Evolutionary conservation across 2,797 vertebrate genomes (phyloP).

Genomic region (Takifugu ocellatus): DNA sequence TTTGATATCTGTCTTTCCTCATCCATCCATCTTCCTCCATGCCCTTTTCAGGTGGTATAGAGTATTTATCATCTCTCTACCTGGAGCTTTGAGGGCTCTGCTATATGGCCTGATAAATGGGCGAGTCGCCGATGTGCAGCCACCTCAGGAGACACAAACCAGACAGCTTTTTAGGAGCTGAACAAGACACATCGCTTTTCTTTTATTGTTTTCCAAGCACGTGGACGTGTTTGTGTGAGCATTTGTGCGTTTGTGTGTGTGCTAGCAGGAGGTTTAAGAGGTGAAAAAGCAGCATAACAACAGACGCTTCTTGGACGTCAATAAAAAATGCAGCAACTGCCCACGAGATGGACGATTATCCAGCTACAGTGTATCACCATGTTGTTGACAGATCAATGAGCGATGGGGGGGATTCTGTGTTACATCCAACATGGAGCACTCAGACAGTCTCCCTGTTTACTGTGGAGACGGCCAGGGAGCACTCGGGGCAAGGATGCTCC

Average conservation of each 20-base stretch:
- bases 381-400: constrained; percentile 74
- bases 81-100: constrained; percentile 66
- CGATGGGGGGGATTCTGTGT: constrained; percentile 68
- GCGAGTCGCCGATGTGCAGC: constrained; percentile 71
- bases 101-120: constrained; percentile 72
- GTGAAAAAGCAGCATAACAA: constrained; percentile 34
- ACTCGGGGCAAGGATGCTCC: constrained; percentile 66
- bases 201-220: constrained; percentile 77
- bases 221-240: constrained; percentile 43
- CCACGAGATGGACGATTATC: constrained; percentile 66
- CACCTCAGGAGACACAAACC: constrained; percentile 75
- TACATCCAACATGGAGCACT: constrained; percentile 70
- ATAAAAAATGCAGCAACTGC: constrained; percentile 59
- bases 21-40: constrained; percentile 46
- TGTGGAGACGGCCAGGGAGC: constrained; percentile 62
- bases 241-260: constrained; percentile 45
- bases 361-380: constrained; percentile 63
- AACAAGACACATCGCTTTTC: constrained; percentile 79
- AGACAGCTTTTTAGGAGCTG: constrained; percentile 81
- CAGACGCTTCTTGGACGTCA: constrained; percentile 55
- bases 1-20: constrained; percentile 47
- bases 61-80: constrained; percentile 78
- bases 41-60: constrained; percentile 55
- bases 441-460: constrained; percentile 57
- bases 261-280: constrained; percentile 30